phyloP scores from a whole-genome alignment of 2,113 vertebrate genomes.

The Eleginops maclovinus region DNA sequence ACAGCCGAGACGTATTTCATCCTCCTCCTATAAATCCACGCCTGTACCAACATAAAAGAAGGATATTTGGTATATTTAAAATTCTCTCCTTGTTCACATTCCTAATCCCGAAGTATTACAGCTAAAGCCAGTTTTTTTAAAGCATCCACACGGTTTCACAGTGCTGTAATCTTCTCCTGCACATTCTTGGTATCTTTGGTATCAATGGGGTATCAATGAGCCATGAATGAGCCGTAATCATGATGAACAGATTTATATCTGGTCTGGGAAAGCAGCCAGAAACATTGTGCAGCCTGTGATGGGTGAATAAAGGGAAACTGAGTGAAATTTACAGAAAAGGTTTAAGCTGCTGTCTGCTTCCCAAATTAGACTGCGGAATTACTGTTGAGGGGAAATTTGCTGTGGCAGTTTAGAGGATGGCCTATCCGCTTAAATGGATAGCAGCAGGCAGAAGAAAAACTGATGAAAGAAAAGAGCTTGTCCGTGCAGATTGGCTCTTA shows the following conservation, averaged over 20 bases:
- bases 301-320: slow-evolving; percentile 40
- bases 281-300: slow-evolving; percentile 21
- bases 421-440: neutral
- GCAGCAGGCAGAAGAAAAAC: slow-evolving; percentile 3
- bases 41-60: neutral
- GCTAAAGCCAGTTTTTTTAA: neutral
- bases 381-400: slow-evolving; percentile 6
- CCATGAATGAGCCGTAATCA: slow-evolving; percentile 49
- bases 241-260: slow-evolving; percentile 31
- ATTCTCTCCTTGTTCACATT: neutral
- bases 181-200: neutral
- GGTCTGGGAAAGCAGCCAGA: slow-evolving; percentile 31
- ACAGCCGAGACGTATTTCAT: neutral
- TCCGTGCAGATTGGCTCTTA: slow-evolving; percentile 68
- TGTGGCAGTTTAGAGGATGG: slow-evolving; percentile 17
- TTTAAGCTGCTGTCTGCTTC: slow-evolving; percentile 20
- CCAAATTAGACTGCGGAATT: slow-evolving; percentile 10
- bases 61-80: neutral
- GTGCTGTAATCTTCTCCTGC: slow-evolving; percentile 9
- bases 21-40: slow-evolving; percentile 11
- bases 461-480: slow-evolving; percentile 1
- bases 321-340: slow-evolving; percentile 12
- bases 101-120: neutral
- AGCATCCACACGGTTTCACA: neutral
- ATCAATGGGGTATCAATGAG: slow-evolving; percentile 67